Conservation (phyloP, 2,888 invertebrate genomes). For the Galerucella calmariensis region DNA sequence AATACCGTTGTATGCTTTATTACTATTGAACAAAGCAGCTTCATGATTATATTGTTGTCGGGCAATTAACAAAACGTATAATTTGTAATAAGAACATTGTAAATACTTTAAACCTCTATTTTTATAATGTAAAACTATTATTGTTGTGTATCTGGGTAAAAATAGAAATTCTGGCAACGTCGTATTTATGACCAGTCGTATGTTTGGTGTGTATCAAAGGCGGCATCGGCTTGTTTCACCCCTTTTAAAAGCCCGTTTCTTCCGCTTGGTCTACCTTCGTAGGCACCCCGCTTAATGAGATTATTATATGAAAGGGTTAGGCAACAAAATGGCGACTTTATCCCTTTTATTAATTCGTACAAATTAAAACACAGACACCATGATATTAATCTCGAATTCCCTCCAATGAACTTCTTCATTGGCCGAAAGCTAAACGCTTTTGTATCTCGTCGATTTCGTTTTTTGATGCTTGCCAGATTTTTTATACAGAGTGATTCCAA, state of each 20-base stretch:
- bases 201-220: conserved; percentile 44
- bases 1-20: conserved; percentile 33
- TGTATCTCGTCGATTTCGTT: conserved; percentile 24
- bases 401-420: conserved; percentile 32
- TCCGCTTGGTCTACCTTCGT: conserved; percentile 63
- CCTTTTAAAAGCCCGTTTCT: conserved; percentile 57
- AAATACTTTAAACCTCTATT: not conserved
- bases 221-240: conserved; percentile 50
- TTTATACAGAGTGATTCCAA: conserved; percentile 3
- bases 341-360: conserved; percentile 56
- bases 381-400: conserved; percentile 48
- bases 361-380: conserved; percentile 56
- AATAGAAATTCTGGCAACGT: conserved; percentile 15
- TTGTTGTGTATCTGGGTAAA: not conserved
- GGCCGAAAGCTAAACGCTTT: conserved; percentile 25
- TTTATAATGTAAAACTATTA: not conserved
- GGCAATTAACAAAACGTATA: conserved; percentile 15
- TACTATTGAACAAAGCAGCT: conserved; percentile 27
- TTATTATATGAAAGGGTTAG: conserved; percentile 64
- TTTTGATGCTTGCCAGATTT: conserved; percentile 27
- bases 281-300: conserved; percentile 66
- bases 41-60: conserved; percentile 28
- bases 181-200: conserved; percentile 37
- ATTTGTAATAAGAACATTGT: not conserved
- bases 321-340: conserved; percentile 63